Base-by-base conservation (phyloP, 2,797 vertebrate genomes). In the Sarcoramphus papa region DNA sequence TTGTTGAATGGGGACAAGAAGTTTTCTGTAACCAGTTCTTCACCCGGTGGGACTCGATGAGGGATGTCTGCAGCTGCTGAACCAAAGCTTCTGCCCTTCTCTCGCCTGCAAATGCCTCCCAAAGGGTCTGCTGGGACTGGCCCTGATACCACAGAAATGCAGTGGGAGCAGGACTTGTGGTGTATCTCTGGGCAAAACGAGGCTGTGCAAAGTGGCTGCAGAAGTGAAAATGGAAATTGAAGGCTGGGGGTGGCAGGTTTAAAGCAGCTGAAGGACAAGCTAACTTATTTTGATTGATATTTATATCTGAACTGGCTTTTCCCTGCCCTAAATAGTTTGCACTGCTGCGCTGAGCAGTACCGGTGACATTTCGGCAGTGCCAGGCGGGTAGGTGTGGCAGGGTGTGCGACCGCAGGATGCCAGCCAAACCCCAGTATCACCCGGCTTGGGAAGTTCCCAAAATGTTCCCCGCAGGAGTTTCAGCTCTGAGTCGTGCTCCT, bases 221-320 rank as follows among this genome's bases (percentile, higher is more conserved):
- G 45, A 92, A 88, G 43, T 4, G 5, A 85, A 90, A 89, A 75
- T 54, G 45, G 48, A 67, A 87, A 60, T 47, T 1, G 4, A 51
- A 92, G 41, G 30, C 51, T 16, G 40, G 28, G 23, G 43, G n/a
- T 92, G 69, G 57, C 79, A 83, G 18, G 45, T 64, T 92, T 70
- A 74, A 70, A 92, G 89, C 68, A 72, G 82, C 57, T 87, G 73
- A 86, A 79, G 43, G 74, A 69, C 54, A 77, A 68, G 43, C 45
- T 60, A 31, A 68, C 59, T 93, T 80, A 14, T 80, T 85, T 60
- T 77, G 72, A 45, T 57, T 76, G 22, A 60, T 96, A 54, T 91
- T 92, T 89, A 41, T 80, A 85, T 80, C 70, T 76, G 70, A 85
- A 89, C 47, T 75, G 82, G 67, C 64, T 73, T 90, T 90, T 33